Evolutionary conservation across 2,888 invertebrate species (phyloP), one percentile per base, ranked within the genome.

Genomic region (Ctena decussata): DNA sequence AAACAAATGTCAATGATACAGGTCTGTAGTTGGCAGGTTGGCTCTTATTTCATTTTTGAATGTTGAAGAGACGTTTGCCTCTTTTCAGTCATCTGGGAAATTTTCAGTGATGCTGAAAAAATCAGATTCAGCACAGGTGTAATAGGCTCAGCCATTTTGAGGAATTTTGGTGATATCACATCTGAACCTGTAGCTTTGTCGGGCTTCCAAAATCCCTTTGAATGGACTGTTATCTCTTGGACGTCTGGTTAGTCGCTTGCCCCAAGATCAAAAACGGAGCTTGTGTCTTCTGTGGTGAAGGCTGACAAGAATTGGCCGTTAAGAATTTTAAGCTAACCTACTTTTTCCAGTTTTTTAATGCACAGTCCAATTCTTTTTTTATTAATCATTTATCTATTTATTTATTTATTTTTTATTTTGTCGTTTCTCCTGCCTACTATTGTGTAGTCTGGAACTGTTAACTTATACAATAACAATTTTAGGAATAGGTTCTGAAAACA

Each of bases 131-230:
- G 65, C 0, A 73, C 57, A 12, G 53, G 78, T n/a, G 78, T 69
- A 24, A 78, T 35, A 27, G 70, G 71, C 41, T 78, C 37, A 44
- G 73, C 60, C 72, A 60, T 73, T 53, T 73, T 79, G 27, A 79
- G 44, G 32, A 79, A 73, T 0, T 60, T 49, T 3, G 72, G 49
- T 3, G 41, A 73, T 46, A 46, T 80, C 1, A 24, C 18, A 70
- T 80, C 80, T 21, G 60, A 74, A 0, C 74, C 65, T 21, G 74
- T 74, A 27, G 80, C 80, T 69, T 80, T 74, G 30, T 74, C 65
- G 6, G 74, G 74, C 32, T 74, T 74, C 44, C 12, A 11, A 37
- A 74, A 32, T 12, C 53, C 74, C 2, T 74, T 74, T 53, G 39
- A 27, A 49, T 30, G 35, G 11, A 74, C 74, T 39, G 18, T 39